phyloP scores from a whole-genome alignment of 2,113 vertebrate species.

The Astur gentilis region DNA sequence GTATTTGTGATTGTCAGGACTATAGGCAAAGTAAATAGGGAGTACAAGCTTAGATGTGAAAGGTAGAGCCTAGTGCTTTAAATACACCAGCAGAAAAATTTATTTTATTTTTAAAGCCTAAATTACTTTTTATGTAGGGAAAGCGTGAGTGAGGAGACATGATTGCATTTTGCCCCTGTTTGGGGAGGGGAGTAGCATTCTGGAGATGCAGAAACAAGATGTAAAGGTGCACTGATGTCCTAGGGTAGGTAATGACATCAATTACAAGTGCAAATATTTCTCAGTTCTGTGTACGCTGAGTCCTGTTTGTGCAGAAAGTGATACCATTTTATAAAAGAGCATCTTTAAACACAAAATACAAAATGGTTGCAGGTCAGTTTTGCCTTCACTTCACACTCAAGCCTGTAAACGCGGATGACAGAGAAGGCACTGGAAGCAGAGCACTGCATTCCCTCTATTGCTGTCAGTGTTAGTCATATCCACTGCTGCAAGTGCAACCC shows the following conservation, averaged over 20 bases:
- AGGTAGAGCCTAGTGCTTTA: neutral
- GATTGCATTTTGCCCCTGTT: neutral
- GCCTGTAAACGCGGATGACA: neutral
- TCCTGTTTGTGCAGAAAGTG: neutral
- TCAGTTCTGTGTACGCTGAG: neutral
- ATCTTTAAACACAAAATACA: neutral
- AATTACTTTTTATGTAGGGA: neutral
- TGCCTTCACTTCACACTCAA: neutral
- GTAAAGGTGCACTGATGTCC: neutral
- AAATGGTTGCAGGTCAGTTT: neutral
- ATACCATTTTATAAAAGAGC: neutral
- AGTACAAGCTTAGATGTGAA: neutral
- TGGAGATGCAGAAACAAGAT: neutral
- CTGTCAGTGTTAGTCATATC: neutral
- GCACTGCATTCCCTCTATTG: neutral
- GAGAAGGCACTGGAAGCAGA: slow-evolving; percentile 6
- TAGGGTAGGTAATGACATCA: neutral
- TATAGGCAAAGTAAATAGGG: neutral
- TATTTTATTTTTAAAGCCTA: neutral
- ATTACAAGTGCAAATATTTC: neutral
- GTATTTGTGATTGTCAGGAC: neutral
- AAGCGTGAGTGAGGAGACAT: neutral
- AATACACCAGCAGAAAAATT: neutral
- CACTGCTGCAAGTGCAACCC: neutral
- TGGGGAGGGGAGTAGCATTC: neutral